These are phyloP conservation scores for Meiosimyza platycephala DNA, from an alignment of 2,888 invertebrate genomes.

Conservation along the genomic window DNA sequence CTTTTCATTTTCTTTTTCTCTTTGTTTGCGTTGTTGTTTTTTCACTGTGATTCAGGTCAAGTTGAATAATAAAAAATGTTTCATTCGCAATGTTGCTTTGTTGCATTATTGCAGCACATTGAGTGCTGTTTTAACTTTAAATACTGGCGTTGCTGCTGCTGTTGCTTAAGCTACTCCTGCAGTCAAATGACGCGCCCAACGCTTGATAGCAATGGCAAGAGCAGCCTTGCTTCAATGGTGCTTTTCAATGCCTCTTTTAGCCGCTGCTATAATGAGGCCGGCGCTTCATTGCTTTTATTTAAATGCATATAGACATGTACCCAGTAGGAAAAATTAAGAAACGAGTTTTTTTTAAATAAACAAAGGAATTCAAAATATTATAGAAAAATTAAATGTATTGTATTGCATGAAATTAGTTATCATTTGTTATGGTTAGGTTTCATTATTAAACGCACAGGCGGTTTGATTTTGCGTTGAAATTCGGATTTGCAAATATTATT, in stretches of 20 bases:
- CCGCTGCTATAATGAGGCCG: slow-evolving; percentile 18
- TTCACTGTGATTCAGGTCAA: slow-evolving; percentile 47
- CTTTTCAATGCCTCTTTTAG: slow-evolving; percentile 23
- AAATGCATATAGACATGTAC: neutral
- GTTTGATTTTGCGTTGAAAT: no score
- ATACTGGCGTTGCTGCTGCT: no score
- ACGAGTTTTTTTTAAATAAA: no score
- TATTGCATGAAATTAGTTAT: no score
- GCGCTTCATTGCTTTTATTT: slow-evolving; percentile 11
- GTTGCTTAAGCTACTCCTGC: neutral
- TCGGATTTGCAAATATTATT: no score
- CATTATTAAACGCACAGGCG: no score
- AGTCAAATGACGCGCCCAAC: slow-evolving; percentile 22
- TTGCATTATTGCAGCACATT: neutral
- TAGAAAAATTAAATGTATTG: no score
- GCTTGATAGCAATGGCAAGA: neutral
- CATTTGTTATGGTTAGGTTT: neutral
- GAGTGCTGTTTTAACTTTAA: no score
- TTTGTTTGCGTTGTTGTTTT: neutral
- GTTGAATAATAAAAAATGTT: slow-evolving; percentile 41
- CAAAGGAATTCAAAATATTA: no score
- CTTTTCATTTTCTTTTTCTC: no score
- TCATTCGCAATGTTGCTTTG: slow-evolving; percentile 7
- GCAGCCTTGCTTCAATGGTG: slow-evolving; percentile 26
- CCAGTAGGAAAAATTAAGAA: neutral